Percentiles rank a stretch among this genome's conserved stretches.
Evolutionary conservation across 2,888 invertebrate genomes (phyloP).

Genomic region (Idaea aversata): DNA sequence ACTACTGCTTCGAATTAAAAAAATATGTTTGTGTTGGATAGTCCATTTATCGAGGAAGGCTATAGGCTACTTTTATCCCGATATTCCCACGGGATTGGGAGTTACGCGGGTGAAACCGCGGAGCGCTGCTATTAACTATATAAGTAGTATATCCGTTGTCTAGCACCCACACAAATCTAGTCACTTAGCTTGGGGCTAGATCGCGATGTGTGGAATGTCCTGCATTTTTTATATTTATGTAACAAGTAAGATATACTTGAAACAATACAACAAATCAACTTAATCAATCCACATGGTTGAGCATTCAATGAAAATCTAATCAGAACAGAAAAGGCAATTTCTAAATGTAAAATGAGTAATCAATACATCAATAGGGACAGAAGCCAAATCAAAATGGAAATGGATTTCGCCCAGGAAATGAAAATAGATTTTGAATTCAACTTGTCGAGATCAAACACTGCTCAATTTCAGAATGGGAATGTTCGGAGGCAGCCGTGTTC

Average conservation of each 20-base stretch:
- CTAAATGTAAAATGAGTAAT: constrained; percentile 42
- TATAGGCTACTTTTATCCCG: too few species aligned
- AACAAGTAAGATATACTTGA: neutral
- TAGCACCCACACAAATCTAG: too few species aligned
- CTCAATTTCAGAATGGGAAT: constrained; percentile 29
- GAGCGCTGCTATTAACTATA: too few species aligned
- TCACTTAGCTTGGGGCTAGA: too few species aligned
- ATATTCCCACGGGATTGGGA: too few species aligned
- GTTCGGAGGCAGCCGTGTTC: constrained; percentile 12
- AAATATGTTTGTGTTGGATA: too few species aligned
- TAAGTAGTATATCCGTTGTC: too few species aligned
- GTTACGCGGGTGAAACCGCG: too few species aligned
- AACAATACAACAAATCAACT: neutral
- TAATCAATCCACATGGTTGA: constrained; percentile 4
- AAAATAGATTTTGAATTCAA: constrained; percentile 46
- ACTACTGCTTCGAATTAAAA: too few species aligned
- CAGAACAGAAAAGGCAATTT: constrained; percentile 30
- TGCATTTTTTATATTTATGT: too few species aligned
- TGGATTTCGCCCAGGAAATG: constrained; percentile 43
- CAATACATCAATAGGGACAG: constrained; percentile 43
- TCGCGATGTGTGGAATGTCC: too few species aligned
- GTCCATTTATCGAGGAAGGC: too few species aligned
- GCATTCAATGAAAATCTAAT: constrained; percentile 19
- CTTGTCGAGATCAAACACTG: constrained; percentile 42
- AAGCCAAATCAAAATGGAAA: constrained; percentile 46